A percentile compares a stretch with the other conserved stretches of the same genome.
These are phyloP conservation scores for Proctacanthus coquilletti DNA, from an alignment of 1,140 invertebrate species.

Conservation along the genomic window DNA sequence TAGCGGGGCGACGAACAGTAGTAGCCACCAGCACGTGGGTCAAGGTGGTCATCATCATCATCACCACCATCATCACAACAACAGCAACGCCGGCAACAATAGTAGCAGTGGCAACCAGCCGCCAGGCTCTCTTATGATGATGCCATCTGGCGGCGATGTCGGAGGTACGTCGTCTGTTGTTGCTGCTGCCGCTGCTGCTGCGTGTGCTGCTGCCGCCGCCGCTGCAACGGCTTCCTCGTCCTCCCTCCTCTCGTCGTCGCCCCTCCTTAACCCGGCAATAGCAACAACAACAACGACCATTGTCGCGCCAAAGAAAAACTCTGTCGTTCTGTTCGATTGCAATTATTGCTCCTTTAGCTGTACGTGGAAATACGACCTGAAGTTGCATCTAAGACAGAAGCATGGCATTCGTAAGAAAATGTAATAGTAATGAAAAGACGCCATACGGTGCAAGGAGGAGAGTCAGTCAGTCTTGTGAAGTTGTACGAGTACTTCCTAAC, in stretches of 20 bases:
- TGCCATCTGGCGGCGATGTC: too few relatives aligned
- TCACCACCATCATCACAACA: background rate
- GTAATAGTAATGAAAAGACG: slow-evolving; percentile 9
- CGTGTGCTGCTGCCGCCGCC: slow-evolving; percentile 7
- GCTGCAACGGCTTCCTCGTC: slow-evolving; percentile 1
- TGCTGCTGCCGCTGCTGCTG: slow-evolving; percentile 3
- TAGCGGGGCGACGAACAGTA: too few relatives aligned
- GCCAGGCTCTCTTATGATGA: slow-evolving; percentile 17
- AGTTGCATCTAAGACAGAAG: slow-evolving; percentile 26
- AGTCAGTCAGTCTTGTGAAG: too few relatives aligned
- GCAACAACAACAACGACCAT: slow-evolving; percentile 3
- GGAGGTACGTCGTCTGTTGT: too few relatives aligned
- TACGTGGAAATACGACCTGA: slow-evolving; percentile 28
- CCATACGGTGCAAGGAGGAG: too few relatives aligned
- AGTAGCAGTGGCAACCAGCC: slow-evolving; percentile 23
- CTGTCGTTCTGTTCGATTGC: slow-evolving; percentile 20
- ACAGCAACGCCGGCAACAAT: slow-evolving; percentile 2
- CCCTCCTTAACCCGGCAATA: background rate
- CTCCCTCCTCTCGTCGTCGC: too few relatives aligned
- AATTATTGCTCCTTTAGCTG: slow-evolving; percentile 26
- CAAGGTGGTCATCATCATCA: background rate
- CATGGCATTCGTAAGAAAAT: slow-evolving; percentile 29
- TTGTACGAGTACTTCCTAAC: too few relatives aligned
- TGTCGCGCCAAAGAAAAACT: slow-evolving; percentile 14
- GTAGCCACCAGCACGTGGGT: too few relatives aligned